These are phyloP conservation scores for Sylvicola fuscatus DNA, from an alignment of 2,888 invertebrate genomes.

Conservation along the genomic window DNA sequence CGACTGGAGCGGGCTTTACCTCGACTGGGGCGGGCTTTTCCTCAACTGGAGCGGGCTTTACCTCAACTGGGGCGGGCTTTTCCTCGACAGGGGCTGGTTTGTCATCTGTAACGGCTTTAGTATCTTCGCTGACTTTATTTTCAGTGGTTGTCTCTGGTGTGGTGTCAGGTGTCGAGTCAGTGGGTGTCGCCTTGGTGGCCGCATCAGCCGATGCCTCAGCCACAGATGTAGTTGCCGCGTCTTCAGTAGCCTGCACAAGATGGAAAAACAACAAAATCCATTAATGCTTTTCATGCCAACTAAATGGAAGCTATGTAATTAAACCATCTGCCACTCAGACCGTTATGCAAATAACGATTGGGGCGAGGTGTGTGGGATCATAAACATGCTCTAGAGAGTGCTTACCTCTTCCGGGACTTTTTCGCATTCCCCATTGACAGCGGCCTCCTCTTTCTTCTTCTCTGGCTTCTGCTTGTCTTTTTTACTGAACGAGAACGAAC, in stretches of 20 bases:
- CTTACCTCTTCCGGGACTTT: constrained; percentile 44
- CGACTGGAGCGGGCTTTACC: too few relatives aligned
- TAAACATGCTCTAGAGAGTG: constrained; percentile 5
- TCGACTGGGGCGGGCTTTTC: constrained; percentile 1
- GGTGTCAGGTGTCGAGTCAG: too few relatives aligned
- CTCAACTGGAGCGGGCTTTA: not conserved
- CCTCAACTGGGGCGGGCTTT: constrained; percentile 1
- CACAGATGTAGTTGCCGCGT: constrained; percentile 7
- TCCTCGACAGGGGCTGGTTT: not conserved
- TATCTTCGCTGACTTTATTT: too few relatives aligned
- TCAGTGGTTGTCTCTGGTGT: too few relatives aligned
- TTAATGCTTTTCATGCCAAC: not conserved
- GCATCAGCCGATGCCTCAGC: constrained; percentile 3
- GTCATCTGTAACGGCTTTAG: too few relatives aligned
- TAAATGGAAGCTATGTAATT: too few relatives aligned
- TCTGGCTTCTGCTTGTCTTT: constrained; percentile 72
- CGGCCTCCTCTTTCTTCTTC: constrained; percentile 34
- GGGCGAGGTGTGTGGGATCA: constrained; percentile 1
- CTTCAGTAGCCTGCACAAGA: constrained; percentile 25
- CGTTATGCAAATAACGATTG: constrained; percentile 3
- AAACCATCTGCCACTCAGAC: too few relatives aligned
- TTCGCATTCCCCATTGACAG: constrained; percentile 34
- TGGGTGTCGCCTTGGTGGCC: constrained; percentile 1
- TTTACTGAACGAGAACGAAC: constrained; percentile 69
- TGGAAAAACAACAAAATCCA: constrained; percentile 4